Evolutionary conservation across 1,140 invertebrate species (phyloP), one percentile per base, ranked within the genome.

Genomic region (Anoplolepis gracilipes): DNA sequence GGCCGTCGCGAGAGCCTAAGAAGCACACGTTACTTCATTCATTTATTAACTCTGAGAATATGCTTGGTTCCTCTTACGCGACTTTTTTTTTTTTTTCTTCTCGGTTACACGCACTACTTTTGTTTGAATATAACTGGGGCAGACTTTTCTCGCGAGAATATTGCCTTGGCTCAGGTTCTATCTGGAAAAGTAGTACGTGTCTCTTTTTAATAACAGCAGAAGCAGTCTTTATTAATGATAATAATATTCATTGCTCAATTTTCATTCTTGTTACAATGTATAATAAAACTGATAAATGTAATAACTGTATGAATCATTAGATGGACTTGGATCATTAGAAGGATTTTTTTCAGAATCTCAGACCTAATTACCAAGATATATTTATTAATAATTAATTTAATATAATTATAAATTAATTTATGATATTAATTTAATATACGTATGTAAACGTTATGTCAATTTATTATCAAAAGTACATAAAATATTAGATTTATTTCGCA

Each of bases 1-100:
- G 25, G 22, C 28, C 33, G 13, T 33, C 19, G 46, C 16, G 25
- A 36, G 36, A 87, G 72, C 57, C 59, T 36, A 59, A 36, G 13
- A 46, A 33, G 8, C 36, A 39, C 36, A 39, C 39, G 25, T 61
- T 82, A 36, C 39, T 82, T 61, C 72, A 53, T 55, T 16, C 22
- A 55, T 77, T 64, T 84, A 61, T 75, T 84, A 84, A 61, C 28
- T 16, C 42, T 33, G 69, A 16, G 42, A 84, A 84, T 16, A 19
- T 49, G 5, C 62, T 46, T 64, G 64, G 3, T 33, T 76, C 10
- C 25, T 19, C 75, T 49, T 49, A 16, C 42, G 57, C 30, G 33
- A n/a, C n/a, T n/a, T n/a, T n/a, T n/a, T 55, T 4, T 11, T 33
- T 8, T 42, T 33, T n/a, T 7, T 62, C 39, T 22, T 65, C 30